Conservation (phyloP, 2,888 invertebrate genomes). For the Seira musarum region DNA sequence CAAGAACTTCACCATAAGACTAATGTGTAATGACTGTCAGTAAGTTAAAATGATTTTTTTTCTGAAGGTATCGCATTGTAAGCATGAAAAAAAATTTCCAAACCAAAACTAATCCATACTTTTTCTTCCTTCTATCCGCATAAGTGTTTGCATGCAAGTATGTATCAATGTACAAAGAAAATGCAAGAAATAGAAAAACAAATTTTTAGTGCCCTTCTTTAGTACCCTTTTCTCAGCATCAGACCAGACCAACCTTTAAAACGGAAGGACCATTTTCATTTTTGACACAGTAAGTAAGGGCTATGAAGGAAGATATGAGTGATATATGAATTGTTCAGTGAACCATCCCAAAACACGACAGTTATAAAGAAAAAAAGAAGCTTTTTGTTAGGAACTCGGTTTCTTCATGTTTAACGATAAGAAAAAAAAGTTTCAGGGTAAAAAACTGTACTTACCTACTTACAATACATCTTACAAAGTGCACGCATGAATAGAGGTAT, state of each 20-base stretch:
- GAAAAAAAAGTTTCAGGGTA: neutral
- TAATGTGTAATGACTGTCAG: too few species aligned
- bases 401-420: neutral
- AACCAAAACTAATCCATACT: too few species aligned
- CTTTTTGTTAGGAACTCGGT: neutral
- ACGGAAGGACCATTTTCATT: neutral
- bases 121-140: too few species aligned
- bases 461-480: neutral
- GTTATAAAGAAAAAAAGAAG: neutral
- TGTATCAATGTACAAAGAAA: too few species aligned
- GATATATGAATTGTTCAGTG: neutral
- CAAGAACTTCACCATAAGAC: too few species aligned
- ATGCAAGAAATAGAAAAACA: too few species aligned
- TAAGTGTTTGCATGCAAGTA: too few species aligned
- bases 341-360: neutral
- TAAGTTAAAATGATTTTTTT: too few species aligned
- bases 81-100: too few species aligned
- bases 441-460: neutral
- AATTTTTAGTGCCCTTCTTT: too few species aligned
- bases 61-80: too few species aligned
- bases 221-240: neutral
- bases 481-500: neutral
- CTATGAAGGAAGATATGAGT: neutral
- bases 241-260: neutral
- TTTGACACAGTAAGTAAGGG: neutral